A percentile compares a stretch with the other conserved stretches of the same genome.
Conservation (phyloP, 1,140 invertebrate genomes). For the Listronotus bonariensis region DNA sequence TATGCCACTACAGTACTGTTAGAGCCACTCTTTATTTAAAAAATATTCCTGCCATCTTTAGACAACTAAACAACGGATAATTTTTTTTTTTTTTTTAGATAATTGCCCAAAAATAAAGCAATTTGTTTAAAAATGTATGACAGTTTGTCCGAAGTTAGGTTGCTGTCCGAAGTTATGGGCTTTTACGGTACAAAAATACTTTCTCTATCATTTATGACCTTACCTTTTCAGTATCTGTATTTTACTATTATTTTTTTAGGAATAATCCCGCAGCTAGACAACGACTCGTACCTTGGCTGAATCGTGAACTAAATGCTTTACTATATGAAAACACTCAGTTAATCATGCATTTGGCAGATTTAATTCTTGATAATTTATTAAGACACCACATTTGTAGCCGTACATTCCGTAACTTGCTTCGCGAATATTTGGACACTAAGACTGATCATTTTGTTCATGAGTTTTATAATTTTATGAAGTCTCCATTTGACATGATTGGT, state of each 20-base stretch:
- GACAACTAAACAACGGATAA: no score
- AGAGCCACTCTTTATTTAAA: no score
- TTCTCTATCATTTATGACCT: no score
- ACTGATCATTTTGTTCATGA: conserved; percentile 89
- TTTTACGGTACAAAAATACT: not conserved
- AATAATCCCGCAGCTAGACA: conserved; percentile 78
- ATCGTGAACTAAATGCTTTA: conserved; percentile 80
- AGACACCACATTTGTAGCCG: conserved; percentile 72
- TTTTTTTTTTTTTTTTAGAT: no score
- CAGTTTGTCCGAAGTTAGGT: no score
- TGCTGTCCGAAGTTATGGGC: conserved; percentile 2
- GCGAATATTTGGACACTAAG: conserved; percentile 63
- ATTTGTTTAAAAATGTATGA: no score
- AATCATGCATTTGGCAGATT: conserved; percentile 66
- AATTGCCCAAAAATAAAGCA: no score
- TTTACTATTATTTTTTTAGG: conserved; percentile 58
- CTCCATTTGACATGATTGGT: conserved; percentile 80
- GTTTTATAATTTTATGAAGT: conserved; percentile 82
- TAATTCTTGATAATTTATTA: conserved; percentile 72
- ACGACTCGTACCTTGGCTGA: conserved; percentile 85
- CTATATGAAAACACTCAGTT: conserved; percentile 64
- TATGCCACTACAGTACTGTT: no score
- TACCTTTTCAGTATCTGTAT: not conserved
- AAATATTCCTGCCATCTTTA: no score
- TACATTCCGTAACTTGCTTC: conserved; percentile 69